A percentile compares a stretch with the other conserved stretches of the same genome.
These are phyloP conservation scores for Melinaea menophilus DNA, from an alignment of 2,888 invertebrate genomes.

Conservation along the genomic window DNA sequence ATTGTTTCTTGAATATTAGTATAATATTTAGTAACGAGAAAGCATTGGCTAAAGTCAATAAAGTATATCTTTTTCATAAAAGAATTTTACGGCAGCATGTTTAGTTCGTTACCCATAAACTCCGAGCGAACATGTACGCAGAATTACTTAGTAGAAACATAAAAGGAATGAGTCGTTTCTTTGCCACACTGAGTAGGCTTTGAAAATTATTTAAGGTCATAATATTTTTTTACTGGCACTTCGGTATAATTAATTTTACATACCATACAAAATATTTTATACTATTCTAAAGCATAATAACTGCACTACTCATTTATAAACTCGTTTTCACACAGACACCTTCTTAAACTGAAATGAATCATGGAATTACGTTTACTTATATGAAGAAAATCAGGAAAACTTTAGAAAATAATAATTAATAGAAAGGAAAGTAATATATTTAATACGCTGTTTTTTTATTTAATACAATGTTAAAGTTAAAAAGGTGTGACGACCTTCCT, in stretches of 20 bases:
- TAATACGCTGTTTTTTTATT: too few species aligned
- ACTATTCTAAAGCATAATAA: too few species aligned
- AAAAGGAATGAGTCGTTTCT: slow-evolving; percentile 9
- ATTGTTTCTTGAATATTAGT: neutral
- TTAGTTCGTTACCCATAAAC: slow-evolving; percentile 16
- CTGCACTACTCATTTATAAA: too few species aligned
- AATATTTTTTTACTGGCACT: neutral
- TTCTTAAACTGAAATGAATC: too few species aligned
- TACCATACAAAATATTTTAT: neutral
- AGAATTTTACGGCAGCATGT: slow-evolving; percentile 19
- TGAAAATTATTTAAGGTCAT: slow-evolving; percentile 1
- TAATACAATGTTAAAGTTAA: too few species aligned
- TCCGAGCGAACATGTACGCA: slow-evolving; percentile 16
- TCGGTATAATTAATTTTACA: slow-evolving; percentile 2
- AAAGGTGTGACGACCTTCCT: too few species aligned
- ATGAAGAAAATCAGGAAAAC: too few species aligned
- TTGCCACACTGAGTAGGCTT: slow-evolving; percentile 3
- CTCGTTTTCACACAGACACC: too few species aligned
- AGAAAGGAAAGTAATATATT: too few species aligned
- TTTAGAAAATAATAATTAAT: too few species aligned
- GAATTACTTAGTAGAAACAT: slow-evolving; percentile 17
- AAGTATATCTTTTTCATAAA: slow-evolving; percentile 15
- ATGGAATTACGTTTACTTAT: too few species aligned
- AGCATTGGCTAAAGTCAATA: slow-evolving; percentile 2
- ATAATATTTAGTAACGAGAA: slow-evolving; percentile 2